Percentiles rank a stretch among this genome's conserved stretches.
phyloP scores from a whole-genome alignment of 1,140 invertebrate species.

The Eumeta japonica region DNA sequence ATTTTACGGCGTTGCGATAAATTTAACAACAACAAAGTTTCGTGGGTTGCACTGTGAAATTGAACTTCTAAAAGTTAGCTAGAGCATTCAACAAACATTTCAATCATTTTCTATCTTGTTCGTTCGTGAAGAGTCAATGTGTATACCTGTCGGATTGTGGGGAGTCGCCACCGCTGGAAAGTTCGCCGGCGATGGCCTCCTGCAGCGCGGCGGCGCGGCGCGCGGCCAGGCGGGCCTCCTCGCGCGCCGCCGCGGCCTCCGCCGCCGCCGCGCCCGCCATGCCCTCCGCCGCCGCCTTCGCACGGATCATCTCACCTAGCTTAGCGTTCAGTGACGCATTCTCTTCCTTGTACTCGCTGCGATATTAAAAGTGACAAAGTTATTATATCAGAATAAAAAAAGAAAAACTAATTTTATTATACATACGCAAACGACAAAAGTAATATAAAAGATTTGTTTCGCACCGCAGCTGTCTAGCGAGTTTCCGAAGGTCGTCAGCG shows the following conservation, averaged over 20 bases:
- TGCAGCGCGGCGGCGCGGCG: slow-evolving; percentile 41
- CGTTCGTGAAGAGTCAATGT: too few species aligned
- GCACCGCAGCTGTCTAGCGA: slow-evolving; percentile 39
- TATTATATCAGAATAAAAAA: too few species aligned
- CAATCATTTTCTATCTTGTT: too few species aligned
- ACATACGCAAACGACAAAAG: too few species aligned
- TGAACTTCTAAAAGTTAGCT: too few species aligned
- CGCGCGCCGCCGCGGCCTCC: slow-evolving; percentile 34
- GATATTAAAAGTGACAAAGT: not conserved
- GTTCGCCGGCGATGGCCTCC: slow-evolving; percentile 48
- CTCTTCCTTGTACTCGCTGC: slow-evolving; percentile 48
- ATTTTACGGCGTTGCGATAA: too few species aligned
- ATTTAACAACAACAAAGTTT: too few species aligned
- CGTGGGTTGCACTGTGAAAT: too few species aligned
- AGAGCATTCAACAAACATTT: too few species aligned
- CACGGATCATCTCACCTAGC: slow-evolving; percentile 31
- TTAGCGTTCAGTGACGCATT: slow-evolving; percentile 28
- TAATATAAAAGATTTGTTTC: too few species aligned
- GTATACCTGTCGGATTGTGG: slow-evolving; percentile 49
- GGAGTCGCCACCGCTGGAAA: slow-evolving; percentile 39
- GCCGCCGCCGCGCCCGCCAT: slow-evolving; percentile 31
- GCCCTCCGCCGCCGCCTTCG: slow-evolving; percentile 30
- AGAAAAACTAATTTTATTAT: too few species aligned
- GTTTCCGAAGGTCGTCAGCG: slow-evolving; percentile 73
- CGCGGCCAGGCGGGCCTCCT: slow-evolving; percentile 42